Percentiles rank a stretch among this genome's conserved stretches.
Conservation (phyloP, 2,113 vertebrate species). For the Ctenomys sociabilis region DNA sequence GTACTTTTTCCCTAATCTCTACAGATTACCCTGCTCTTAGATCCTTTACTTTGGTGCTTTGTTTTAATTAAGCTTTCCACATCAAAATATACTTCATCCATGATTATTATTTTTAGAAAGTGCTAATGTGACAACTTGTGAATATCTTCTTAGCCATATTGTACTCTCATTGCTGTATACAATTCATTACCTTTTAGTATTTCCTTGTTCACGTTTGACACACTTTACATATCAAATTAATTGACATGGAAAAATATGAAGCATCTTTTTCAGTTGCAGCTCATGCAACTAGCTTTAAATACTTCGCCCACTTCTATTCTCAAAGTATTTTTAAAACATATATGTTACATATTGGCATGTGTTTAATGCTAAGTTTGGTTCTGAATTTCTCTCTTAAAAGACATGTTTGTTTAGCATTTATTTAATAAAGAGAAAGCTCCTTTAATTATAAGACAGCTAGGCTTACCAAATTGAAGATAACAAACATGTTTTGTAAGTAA, state of each 20-base stretch:
- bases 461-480: slow-evolving; percentile 53
- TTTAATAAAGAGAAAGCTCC: slow-evolving; percentile 46
- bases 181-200: slow-evolving; percentile 74
- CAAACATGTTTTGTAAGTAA: slow-evolving; percentile 35
- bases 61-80: slow-evolving; percentile 61
- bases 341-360: slow-evolving; percentile 1
- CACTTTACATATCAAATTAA: slow-evolving; percentile 72
- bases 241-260: slow-evolving; percentile 54
- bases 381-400: slow-evolving; percentile 41
- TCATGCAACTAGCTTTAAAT: slow-evolving; percentile 47
- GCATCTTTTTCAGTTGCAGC: slow-evolving; percentile 35
- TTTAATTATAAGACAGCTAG: slow-evolving; percentile 60
- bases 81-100: slow-evolving; percentile 47
- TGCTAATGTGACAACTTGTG: slow-evolving; percentile 66
- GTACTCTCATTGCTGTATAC: slow-evolving; percentile 66
- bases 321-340: slow-evolving; percentile 19
- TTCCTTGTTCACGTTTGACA: slow-evolving; percentile 76
- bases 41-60: not conserved
- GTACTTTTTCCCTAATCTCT: not conserved
- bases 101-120: slow-evolving; percentile 65
- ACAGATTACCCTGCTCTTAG: not conserved
- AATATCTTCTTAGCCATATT: slow-evolving; percentile 57
- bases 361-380: slow-evolving; percentile 38
- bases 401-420: slow-evolving; percentile 15
- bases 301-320: slow-evolving; percentile 36